Base-by-base conservation (phyloP, 2,888 invertebrate species). In the Orthosia cruda region DNA sequence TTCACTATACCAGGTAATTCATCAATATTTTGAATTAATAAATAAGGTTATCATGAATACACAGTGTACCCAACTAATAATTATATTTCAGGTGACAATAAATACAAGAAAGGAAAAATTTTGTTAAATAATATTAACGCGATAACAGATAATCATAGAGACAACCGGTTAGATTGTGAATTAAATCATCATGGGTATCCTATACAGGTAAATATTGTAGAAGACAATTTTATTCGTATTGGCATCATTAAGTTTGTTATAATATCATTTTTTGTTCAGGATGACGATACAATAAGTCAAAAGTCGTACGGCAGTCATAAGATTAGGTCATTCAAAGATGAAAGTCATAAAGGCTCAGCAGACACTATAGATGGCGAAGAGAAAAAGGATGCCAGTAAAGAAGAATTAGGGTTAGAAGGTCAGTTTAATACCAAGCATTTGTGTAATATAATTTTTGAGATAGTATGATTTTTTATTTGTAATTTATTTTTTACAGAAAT, bases 271-370 rank as follows among this genome's bases (percentile, higher is more conserved):
- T 9, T 66, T 55, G 0, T 71, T 58, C 81, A 97, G 97, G 98
- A 98, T 90, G 98, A 98, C 91, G 98, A 98, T 95, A 98, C 98
- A 93, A 98, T 98, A 91, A 99, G 99, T 97, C 98, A 98, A 95
- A 98, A 98, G 96, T 99, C 99, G 68, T 99, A 99, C 92, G 99
- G 99, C 90, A 99, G 99, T 95, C 99, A 99, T 95, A 98, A 98
- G 95, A 98, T 99, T 94, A 97, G 98, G 91, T 98, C 98, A 82
- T 98, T 98, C 93, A 98, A 98, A 97, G 98, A 98, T 92, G 98
- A 98, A 95, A 99, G 99, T 96, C 99, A 99, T 94, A 99, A 98
- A 97, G 98, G 98, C 79, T 98, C 99, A 91, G 98, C 98, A 87
- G 98, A 98, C 91, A 98, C 98, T 78, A 97, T 98, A 93, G 98